Percentiles rank a stretch among this genome's conserved stretches.
Conservation (phyloP, 2,797 vertebrate species). For the Perodicticus potto region DNA sequence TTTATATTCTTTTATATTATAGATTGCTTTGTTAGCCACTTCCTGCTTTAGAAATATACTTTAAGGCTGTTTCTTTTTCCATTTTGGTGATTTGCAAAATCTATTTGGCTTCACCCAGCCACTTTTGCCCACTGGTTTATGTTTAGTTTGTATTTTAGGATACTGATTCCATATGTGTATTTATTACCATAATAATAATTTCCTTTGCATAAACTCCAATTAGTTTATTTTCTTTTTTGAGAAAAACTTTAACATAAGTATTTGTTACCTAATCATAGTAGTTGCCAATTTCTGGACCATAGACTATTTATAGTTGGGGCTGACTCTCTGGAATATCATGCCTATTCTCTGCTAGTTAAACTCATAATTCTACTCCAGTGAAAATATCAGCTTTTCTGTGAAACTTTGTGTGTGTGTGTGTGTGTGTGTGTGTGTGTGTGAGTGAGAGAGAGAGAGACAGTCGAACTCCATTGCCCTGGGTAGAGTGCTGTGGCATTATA, state of each 20-base stretch:
- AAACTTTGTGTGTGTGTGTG: neutral
- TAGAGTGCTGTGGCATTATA: too few relatives aligned
- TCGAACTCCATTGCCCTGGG: too few relatives aligned
- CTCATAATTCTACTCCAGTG: neutral
- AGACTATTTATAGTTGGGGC: conserved; percentile 36
- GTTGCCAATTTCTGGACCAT: conserved; percentile 14
- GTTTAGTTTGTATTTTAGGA: conserved; percentile 52
- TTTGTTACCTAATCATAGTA: conserved; percentile 44
- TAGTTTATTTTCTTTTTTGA: neutral
- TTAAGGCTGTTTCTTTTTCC: conserved; percentile 20
- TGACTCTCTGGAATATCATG: neutral
- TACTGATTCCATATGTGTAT: neutral
- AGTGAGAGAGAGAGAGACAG: too few relatives aligned
- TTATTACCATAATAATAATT: conserved; percentile 28
- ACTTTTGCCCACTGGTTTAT: neutral
- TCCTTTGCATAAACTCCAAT: neutral
- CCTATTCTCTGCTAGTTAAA: neutral
- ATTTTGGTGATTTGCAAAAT: conserved; percentile 30
- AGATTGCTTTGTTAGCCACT: neutral
- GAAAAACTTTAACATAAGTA: neutral
- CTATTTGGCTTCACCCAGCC: neutral
- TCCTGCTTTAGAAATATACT: conserved; percentile 33
- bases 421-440: too few relatives aligned
- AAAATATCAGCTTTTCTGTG: conserved; percentile 5
- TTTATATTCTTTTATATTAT: neutral